A percentile compares a stretch with the other conserved stretches of the same genome.
These are phyloP conservation scores for Speoplatyrhinus poulsoni DNA, from an alignment of 2,113 vertebrate species.

Conservation along the genomic window DNA sequence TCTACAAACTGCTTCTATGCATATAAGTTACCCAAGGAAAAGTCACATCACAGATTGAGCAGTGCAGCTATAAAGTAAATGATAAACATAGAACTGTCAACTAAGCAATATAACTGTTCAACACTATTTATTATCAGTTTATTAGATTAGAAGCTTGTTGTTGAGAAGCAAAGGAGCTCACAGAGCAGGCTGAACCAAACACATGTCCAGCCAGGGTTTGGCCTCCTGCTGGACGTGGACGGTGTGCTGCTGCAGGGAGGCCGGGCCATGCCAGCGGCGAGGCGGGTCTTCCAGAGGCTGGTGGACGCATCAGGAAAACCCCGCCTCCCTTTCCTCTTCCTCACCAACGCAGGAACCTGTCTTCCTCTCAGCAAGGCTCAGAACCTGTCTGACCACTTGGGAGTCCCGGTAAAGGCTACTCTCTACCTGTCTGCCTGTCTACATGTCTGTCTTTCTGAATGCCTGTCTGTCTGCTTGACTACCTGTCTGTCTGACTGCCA, in stretches of 20 bases:
- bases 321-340: slow-evolving; percentile 86
- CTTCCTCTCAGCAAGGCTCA: slow-evolving; percentile 83
- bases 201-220: slow-evolving; percentile 65
- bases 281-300: slow-evolving; percentile 83
- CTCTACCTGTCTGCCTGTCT: not conserved
- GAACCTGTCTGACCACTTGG: slow-evolving; percentile 83
- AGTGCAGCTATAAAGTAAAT: too few relatives aligned
- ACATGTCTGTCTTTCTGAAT: not conserved
- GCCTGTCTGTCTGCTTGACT: not conserved
- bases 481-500: not conserved
- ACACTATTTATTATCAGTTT: too few relatives aligned
- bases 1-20: too few relatives aligned
- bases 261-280: slow-evolving; percentile 82
- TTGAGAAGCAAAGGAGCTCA: too few relatives aligned
- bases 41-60: too few relatives aligned
- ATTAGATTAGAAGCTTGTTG: too few relatives aligned
- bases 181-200: too few relatives aligned
- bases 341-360: slow-evolving; percentile 90
- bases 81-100: too few relatives aligned
- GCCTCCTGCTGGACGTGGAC: slow-evolving; percentile 86
- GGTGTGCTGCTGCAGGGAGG: slow-evolving; percentile 85
- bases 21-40: too few relatives aligned
- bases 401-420: slow-evolving; percentile 63
- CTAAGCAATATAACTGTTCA: too few relatives aligned
- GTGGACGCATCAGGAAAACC: slow-evolving; percentile 79